Conservation (phyloP, 1,140 invertebrate genomes). For the Bradysia coprophila region DNA sequence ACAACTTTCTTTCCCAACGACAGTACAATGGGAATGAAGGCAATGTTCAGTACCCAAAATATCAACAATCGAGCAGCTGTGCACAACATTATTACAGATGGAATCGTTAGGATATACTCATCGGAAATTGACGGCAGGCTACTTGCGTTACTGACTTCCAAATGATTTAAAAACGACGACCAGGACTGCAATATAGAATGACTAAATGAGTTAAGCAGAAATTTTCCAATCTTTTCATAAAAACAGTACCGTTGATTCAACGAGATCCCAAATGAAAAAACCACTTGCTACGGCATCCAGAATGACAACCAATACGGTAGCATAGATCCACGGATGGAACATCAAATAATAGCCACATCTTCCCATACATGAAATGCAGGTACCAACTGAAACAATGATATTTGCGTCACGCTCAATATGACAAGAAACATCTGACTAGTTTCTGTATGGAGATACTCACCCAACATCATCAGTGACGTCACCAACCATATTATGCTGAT, state of each 20-base stretch:
- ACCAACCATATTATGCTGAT: neutral
- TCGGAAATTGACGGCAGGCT: neutral
- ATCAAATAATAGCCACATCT: neutral
- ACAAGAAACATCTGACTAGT: neutral
- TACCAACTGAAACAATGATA: neutral
- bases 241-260: neutral
- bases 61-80: neutral
- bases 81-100: neutral
- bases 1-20: neutral
- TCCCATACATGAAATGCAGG: neutral
- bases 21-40: neutral
- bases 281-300: neutral
- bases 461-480: neutral
- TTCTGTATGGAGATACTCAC: too few species aligned
- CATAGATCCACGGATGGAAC: neutral
- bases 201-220: neutral
- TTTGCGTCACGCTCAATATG: neutral
- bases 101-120: neutral
- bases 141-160: neutral
- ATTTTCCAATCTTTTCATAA: neutral
- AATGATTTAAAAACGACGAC: neutral
- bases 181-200: neutral
- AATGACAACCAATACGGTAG: neutral
- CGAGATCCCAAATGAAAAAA: neutral
- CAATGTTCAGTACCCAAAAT: neutral